Conservation (phyloP, 2,888 invertebrate species). For the Drosophila demipolita region DNA sequence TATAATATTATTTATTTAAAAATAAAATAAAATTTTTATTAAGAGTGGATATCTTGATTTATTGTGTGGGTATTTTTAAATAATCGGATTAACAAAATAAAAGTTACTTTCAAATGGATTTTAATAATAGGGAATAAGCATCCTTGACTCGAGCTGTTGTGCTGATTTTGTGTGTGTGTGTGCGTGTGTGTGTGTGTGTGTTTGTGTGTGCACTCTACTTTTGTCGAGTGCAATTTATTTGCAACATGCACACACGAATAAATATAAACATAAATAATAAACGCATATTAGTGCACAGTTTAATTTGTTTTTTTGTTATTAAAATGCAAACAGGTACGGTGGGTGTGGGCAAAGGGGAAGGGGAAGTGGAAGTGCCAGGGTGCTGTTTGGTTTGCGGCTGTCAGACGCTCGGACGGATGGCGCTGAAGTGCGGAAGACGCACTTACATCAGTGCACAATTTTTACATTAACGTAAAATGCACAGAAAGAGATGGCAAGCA, state of each 20-base stretch:
- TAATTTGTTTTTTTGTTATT: conserved; percentile 76
- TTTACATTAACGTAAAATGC: conserved; percentile 71
- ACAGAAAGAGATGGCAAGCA: conserved; percentile 31
- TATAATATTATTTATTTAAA: not conserved
- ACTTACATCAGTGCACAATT: conserved; percentile 80
- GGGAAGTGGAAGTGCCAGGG: not conserved
- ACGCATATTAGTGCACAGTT: conserved; percentile 77
- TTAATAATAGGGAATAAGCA: not conserved
- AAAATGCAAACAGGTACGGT: conserved; percentile 57
- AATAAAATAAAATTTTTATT: not conserved
- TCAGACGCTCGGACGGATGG: conserved; percentile 19
- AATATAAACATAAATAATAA: conserved; percentile 73
- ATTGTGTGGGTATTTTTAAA: not conserved
- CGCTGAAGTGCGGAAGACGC: conserved; percentile 73
- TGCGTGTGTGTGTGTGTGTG: not conserved
- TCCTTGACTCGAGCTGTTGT: not conserved
- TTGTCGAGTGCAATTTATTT: conserved; percentile 74
- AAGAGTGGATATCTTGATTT: not conserved
- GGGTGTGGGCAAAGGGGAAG: not conserved
- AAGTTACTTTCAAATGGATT: not conserved
- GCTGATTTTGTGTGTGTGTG: not conserved
- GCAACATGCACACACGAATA: conserved; percentile 55
- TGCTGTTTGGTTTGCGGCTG: conserved; percentile 58
- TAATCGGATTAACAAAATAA: not conserved
- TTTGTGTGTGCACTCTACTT: conserved; percentile 29